Conservation (phyloP, 2,888 invertebrate genomes). For the Aquatica leii region DNA sequence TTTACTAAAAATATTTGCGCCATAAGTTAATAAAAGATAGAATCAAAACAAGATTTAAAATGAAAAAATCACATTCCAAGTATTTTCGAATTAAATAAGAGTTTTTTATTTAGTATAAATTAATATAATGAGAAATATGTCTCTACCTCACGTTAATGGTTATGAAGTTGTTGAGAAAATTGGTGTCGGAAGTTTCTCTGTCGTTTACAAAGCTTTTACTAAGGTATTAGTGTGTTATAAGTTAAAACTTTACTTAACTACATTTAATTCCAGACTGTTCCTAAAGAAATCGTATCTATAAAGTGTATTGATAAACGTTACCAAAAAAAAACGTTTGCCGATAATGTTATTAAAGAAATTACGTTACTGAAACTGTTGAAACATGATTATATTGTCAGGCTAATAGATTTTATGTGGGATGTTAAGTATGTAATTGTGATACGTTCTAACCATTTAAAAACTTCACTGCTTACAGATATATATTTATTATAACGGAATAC, state of each 20-base stretch:
- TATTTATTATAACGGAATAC: slow-evolving; percentile 88
- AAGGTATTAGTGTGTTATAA: slow-evolving; percentile 64
- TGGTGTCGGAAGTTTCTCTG: slow-evolving; percentile 84
- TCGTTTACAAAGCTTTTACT: slow-evolving; percentile 81
- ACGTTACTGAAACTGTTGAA: slow-evolving; percentile 77
- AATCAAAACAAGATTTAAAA: no score
- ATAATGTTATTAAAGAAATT: slow-evolving; percentile 80
- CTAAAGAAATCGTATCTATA: slow-evolving; percentile 68
- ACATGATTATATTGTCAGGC: slow-evolving; percentile 82
- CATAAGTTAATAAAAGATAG: no score
- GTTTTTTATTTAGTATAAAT: no score
- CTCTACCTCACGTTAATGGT: slow-evolving; percentile 55
- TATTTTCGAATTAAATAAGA: no score
- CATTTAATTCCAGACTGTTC: slow-evolving; percentile 61
- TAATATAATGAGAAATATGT: slow-evolving; percentile 21
- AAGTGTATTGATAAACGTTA: slow-evolving; percentile 79
- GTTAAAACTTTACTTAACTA: not conserved
- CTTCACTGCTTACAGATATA: slow-evolving; percentile 65
- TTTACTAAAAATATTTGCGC: no score
- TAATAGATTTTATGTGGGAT: slow-evolving; percentile 84
- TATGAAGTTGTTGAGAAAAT: slow-evolving; percentile 78
- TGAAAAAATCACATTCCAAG: no score
- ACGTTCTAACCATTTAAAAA: slow-evolving; percentile 5
- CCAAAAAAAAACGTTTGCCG: slow-evolving; percentile 73
- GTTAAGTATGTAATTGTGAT: slow-evolving; percentile 63